Evolutionary conservation across 2,888 invertebrate genomes (phyloP), one percentile per base, ranked within the genome.

Genomic region (Crioceris asparagi): DNA sequence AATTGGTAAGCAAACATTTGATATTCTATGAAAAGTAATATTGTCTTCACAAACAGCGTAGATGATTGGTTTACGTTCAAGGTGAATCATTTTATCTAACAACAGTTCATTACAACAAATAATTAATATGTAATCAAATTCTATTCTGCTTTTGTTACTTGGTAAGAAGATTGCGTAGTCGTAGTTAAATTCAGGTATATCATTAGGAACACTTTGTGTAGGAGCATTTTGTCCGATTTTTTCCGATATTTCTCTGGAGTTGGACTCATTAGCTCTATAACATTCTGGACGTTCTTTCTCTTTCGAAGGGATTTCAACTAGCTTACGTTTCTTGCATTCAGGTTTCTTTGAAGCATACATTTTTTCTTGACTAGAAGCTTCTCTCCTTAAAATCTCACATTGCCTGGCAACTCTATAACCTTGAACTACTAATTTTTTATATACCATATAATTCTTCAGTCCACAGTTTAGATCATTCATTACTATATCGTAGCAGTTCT

Each of bases 401-500:
- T 41, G 33, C 32, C 46, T 44, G 3, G 48, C 14, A n/a, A 59
- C 17, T 40, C 46, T 49, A 44, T 51, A 58, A 8, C 61, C 59
- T 39, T 51, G 41, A 3, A 50, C 25, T 11, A 49, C 50, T 26
- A 62, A 45, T 41, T 55, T 56, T 47, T 53, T 56, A 45, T 57
- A 59, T 11, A 47, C 46, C 39, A 48, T 45, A 41, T 61, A 60
- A 41, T 53, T 53, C n/a, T 41, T 39, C 17, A 55, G 38, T 29
- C 36, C 47, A 19, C 43, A 41, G 26, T 43, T 33, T 23, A 39
- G 40, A 23, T 41, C 19, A 26, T 47, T 44, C 15, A 72, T 51
- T 29, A 79, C 54, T 43, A 78, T 55, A 17, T 68, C 61, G 49
- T 77, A 80, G 8, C 75, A 77, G 63, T 79, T 77, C 57, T 79